Evolutionary conservation across 2,888 invertebrate species (phyloP), one percentile per base, ranked within the genome.

Genomic region (Tetanocera ferruginea): DNA sequence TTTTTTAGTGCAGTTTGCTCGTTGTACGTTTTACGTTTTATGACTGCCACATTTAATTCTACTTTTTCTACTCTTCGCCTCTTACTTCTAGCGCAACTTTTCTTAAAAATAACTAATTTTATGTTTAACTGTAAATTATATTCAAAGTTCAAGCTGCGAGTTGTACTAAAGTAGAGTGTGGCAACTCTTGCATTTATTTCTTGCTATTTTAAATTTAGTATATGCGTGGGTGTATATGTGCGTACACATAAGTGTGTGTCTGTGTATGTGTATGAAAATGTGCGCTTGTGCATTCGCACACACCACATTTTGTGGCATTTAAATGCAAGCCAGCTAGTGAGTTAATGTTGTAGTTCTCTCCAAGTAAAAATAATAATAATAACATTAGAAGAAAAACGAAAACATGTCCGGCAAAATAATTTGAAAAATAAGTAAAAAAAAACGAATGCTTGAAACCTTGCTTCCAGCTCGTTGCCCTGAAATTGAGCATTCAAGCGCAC

Each of bases 51-150:
- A n/a, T n/a, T n/a, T 14, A 19, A 37, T 66, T 19, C 19, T 14
- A 3, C 64, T 28, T n/a, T 0, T 43, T 34, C 37, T 66, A 5
- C 66, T 66, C 19, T 8, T 28, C 64, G 17, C 43, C 37, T 37
- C 66, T 37, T 66, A 17, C 34, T 66, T 37, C 43, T 9, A 19
- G 31, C 11, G 11, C 19, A 19, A 3, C 37, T 34, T 31, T 34
- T 19, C 1, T 9, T 11, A 17, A n/a, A 66, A 66, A 34, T 51
- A 69, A 69, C 25, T 60, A 57, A 31, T 57, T 19, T 37, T 37
- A 19, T n/a, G 57, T 72, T 71, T 37, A 55, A 72, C 57, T 72
- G 23, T 55, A 57, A 72, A 72, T 72, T 72, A 72, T 57, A 37
- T 72, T 37, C 37, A 57, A 57, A 57, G 69, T 69, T 69, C 69